Conservation (phyloP, 2,797 vertebrate genomes). For the Columba guinea region DNA sequence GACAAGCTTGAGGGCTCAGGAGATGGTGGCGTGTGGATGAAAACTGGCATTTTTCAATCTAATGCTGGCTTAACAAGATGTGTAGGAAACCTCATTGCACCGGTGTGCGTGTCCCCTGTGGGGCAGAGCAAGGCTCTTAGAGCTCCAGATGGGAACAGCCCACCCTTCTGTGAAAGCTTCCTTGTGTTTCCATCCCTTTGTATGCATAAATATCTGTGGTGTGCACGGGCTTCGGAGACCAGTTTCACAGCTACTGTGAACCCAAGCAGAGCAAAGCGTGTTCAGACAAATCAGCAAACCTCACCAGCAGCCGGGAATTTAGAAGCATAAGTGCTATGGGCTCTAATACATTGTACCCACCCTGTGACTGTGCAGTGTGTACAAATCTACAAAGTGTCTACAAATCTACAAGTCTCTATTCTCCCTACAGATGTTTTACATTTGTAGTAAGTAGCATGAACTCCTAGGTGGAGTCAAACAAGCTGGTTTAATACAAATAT, state of each 20-base stretch:
- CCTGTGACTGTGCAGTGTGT: background rate
- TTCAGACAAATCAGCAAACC: background rate
- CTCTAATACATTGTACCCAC: background rate
- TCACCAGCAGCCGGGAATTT: background rate
- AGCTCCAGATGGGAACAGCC: constrained; percentile 31
- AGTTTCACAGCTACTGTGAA: background rate
- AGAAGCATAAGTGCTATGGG: background rate
- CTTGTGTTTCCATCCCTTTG: background rate
- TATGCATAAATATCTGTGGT: background rate
- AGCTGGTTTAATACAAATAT: background rate
- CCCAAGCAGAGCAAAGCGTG: background rate
- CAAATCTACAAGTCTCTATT: background rate
- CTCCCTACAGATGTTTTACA: background rate
- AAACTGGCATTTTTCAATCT: constrained; percentile 57
- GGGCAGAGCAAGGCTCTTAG: background rate
- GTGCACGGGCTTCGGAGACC: background rate
- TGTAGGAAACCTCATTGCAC: constrained; percentile 34
- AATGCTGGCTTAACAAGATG: constrained; percentile 56
- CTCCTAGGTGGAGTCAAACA: background rate
- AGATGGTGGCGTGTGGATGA: constrained; percentile 18
- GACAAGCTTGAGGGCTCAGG: constrained; percentile 44
- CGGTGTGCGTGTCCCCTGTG: constrained; percentile 1
- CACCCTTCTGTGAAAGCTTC: background rate
- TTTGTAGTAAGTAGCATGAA: background rate
- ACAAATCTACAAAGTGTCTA: background rate